Conservation (phyloP, 2,113 vertebrate species). For the Gymnarchus niloticus region DNA sequence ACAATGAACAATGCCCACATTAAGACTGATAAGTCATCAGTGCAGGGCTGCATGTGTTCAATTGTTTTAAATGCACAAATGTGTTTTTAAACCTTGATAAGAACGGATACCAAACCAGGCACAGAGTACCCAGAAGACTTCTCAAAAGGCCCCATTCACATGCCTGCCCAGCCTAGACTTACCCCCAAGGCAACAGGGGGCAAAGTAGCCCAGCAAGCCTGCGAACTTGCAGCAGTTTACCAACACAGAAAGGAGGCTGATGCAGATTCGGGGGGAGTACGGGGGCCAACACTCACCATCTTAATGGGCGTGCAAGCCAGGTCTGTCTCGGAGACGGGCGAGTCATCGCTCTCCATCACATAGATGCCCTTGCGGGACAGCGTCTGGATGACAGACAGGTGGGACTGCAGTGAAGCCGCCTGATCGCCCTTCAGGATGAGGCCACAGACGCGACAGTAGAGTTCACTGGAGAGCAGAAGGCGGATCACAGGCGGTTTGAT, state of each 20-base stretch:
- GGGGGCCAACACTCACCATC: slow-evolving; percentile 72
- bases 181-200: neutral
- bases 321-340: slow-evolving; percentile 76
- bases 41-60: neutral
- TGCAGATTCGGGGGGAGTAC: no score
- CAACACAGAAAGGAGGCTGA: no score
- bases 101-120: neutral
- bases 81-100: neutral
- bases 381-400: slow-evolving; percentile 83
- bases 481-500: slow-evolving; percentile 84
- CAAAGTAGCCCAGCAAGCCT: neutral
- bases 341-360: slow-evolving; percentile 81
- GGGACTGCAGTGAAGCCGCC: slow-evolving; percentile 72
- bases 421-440: slow-evolving; percentile 84
- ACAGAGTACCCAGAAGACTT: neutral
- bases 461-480: slow-evolving; percentile 82
- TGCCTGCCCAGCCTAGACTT: neutral
- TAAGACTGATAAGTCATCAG: slow-evolving; percentile 21
- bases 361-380: slow-evolving; percentile 84
- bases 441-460: slow-evolving; percentile 84
- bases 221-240: no score
- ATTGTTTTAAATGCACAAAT: neutral
- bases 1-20: slow-evolving; percentile 21
- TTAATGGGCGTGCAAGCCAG: slow-evolving; percentile 80
- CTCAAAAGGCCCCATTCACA: neutral